Conservation (phyloP, 2,113 vertebrate genomes). For the Coreoperca whiteheadi region DNA sequence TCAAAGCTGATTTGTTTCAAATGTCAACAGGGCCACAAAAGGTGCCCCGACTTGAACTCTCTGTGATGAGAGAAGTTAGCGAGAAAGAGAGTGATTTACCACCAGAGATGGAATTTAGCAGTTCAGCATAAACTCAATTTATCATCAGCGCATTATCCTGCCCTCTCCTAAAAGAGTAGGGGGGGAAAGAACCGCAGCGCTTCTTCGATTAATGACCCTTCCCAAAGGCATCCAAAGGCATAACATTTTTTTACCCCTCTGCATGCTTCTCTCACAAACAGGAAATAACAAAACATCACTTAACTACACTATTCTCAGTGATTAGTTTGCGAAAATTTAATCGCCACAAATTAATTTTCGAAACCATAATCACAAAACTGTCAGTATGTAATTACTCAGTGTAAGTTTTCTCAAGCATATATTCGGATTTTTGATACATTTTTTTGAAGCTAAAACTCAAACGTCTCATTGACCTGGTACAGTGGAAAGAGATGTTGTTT, state of each 20-base stretch:
- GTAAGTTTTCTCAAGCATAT: neutral
- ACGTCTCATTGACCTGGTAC: slow-evolving; percentile 3
- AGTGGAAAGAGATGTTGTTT: slow-evolving; percentile 12
- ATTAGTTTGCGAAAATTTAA: slow-evolving; percentile 40
- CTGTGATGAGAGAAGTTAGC: slow-evolving; percentile 79
- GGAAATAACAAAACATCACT: slow-evolving; percentile 28
- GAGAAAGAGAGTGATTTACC: slow-evolving; percentile 85
- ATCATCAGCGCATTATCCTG: slow-evolving; percentile 86
- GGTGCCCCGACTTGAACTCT: slow-evolving; percentile 74
- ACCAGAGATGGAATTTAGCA: slow-evolving; percentile 84
- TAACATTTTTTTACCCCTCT: slow-evolving; percentile 57
- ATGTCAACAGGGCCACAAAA: slow-evolving; percentile 77
- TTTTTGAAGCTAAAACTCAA: neutral
- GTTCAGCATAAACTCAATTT: slow-evolving; percentile 87
- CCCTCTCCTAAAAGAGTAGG: slow-evolving; percentile 74
- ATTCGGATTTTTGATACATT: neutral
- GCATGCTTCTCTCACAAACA: slow-evolving; percentile 21
- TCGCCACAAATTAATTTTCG: slow-evolving; percentile 20
- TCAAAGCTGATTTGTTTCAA: slow-evolving; percentile 87
- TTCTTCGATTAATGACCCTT: slow-evolving; percentile 86
- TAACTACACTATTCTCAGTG: slow-evolving; percentile 58
- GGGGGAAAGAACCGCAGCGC: slow-evolving; percentile 63
- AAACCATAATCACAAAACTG: slow-evolving; percentile 5
- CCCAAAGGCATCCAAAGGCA: slow-evolving; percentile 75
- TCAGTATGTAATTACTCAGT: slow-evolving; percentile 15